Evolutionary conservation across 2,797 vertebrate species (phyloP).

Genomic region (Valencia hispanica): DNA sequence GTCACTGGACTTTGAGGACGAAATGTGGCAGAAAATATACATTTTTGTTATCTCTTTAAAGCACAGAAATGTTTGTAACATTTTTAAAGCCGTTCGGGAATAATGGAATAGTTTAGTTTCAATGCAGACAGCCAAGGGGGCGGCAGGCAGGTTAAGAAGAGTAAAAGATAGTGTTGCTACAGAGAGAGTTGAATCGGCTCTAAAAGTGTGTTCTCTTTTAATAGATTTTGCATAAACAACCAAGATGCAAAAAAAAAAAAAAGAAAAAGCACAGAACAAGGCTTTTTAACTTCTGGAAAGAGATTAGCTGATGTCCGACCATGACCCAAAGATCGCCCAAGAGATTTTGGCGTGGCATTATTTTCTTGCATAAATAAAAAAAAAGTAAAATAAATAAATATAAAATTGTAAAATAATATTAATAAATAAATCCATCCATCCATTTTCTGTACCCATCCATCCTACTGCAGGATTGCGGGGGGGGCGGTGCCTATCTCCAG

Average conservation of each 20-base stretch:
- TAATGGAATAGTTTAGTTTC: too few species aligned
- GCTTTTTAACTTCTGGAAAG: neutral
- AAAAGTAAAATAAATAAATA: too few species aligned
- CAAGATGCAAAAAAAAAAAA: neutral
- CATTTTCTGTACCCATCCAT: too few species aligned
- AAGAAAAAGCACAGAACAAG: too few species aligned
- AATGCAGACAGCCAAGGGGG: too few species aligned
- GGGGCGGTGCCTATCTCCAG: too few species aligned
- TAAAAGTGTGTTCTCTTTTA: neutral
- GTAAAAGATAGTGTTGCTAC: neutral
- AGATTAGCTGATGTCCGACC: too few species aligned
- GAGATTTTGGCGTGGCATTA: neutral
- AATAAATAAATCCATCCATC: too few species aligned
- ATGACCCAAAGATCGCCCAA: neutral
- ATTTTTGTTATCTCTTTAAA: slow-evolving; percentile 24
- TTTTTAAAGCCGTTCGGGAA: slow-evolving; percentile 15
- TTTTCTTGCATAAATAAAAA: too few species aligned
- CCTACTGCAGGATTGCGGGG: too few species aligned
- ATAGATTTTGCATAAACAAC: neutral
- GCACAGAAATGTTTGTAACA: slow-evolving; percentile 16
- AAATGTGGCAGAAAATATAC: slow-evolving; percentile 29
- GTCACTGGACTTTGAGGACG: slow-evolving; percentile 35
- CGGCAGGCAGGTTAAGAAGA: neutral
- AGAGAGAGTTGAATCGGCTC: neutral
- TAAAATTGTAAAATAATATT: too few species aligned